Conservation (phyloP, 2,888 invertebrate species). For the Smittia sp. region DNA sequence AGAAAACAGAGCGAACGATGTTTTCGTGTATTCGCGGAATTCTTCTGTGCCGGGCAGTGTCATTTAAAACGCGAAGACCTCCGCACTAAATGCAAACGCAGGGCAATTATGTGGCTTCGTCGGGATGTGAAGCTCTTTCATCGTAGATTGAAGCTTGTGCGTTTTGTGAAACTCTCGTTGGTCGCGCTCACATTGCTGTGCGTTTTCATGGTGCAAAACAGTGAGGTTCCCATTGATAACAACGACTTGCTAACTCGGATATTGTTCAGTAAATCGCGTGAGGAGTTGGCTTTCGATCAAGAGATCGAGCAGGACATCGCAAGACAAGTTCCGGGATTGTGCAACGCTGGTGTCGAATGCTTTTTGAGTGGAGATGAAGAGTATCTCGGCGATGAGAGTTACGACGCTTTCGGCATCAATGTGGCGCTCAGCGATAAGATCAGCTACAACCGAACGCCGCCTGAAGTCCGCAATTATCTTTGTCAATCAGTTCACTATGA, state of each 20-base stretch:
- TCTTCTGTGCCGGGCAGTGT: background rate
- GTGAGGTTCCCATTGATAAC: background rate
- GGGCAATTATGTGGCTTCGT: background rate
- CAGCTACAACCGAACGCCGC: slow-evolving; percentile 65
- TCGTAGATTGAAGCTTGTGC: background rate
- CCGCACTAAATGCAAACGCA: background rate
- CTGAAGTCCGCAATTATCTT: background rate
- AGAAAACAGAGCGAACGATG: background rate
- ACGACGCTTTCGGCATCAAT: slow-evolving; percentile 68
- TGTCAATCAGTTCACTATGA: slow-evolving; percentile 35
- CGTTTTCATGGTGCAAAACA: background rate
- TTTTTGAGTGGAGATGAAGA: slow-evolving; percentile 65
- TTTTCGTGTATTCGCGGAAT: background rate
- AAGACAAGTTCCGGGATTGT: slow-evolving; percentile 66
- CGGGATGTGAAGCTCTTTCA: background rate
- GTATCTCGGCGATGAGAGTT: slow-evolving; percentile 56
- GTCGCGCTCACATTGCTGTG: background rate
- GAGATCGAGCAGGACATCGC: slow-evolving; percentile 56
- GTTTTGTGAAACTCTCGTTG: background rate
- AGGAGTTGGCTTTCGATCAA: background rate
- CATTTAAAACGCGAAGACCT: background rate
- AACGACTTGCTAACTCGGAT: background rate
- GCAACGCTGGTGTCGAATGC: slow-evolving; percentile 69
- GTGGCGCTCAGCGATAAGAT: slow-evolving; percentile 75
- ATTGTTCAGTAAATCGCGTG: background rate